A percentile compares a stretch with the other conserved stretches of the same genome.
These are phyloP conservation scores for Rhabdophis nuchalis DNA, from an alignment of 2,797 vertebrate genomes.

Conservation along the genomic window DNA sequence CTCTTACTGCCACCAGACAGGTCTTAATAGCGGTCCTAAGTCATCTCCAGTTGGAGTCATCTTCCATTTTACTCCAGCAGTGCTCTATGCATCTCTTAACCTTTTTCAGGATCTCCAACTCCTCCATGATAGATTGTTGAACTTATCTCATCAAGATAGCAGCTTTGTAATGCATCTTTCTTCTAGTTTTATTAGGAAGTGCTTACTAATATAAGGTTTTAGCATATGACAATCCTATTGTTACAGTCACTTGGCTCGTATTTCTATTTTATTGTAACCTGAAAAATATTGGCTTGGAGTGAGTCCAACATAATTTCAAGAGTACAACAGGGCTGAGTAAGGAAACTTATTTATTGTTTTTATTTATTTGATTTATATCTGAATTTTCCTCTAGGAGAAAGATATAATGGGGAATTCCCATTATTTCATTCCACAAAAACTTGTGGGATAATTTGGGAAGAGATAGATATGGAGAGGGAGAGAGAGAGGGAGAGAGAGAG, in stretches of 20 bases:
- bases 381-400: background rate
- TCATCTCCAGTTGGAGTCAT: background rate
- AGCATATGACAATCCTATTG: conserved; percentile 16
- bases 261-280: conserved; percentile 2
- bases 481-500: background rate
- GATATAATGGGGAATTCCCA: background rate
- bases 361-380: background rate
- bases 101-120: background rate
- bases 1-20: background rate
- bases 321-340: background rate
- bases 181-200: background rate
- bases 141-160: background rate
- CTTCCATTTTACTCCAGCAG: background rate
- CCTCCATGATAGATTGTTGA: background rate
- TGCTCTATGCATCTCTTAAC: background rate
- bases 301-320: background rate
- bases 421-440: background rate
- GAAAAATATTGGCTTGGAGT: background rate
- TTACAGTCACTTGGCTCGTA: conserved; percentile 28
- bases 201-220: conserved; percentile 11
- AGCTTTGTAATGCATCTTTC: conserved; percentile 23
- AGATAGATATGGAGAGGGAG: background rate
- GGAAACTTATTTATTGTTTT: background rate
- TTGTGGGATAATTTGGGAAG: background rate
- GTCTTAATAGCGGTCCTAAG: background rate